Evolutionary conservation across 2,797 vertebrate species (phyloP).

Genomic region (Acrocephalus scirpaceus): DNA sequence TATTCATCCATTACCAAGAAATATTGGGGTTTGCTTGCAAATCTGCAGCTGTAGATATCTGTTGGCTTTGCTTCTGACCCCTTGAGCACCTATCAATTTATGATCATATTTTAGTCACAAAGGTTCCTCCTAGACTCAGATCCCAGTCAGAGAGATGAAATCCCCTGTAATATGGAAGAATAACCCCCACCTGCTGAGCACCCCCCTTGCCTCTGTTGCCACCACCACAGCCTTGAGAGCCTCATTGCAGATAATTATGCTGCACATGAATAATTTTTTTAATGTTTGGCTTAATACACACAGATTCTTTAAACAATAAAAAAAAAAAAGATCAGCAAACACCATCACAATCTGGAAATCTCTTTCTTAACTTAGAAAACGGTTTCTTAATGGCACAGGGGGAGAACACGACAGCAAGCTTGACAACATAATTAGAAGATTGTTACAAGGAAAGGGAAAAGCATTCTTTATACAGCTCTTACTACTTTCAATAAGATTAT

Average conservation of each 20-base stretch:
- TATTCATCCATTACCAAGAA: not conserved
- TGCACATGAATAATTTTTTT: slow-evolving; percentile 66
- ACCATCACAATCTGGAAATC: slow-evolving; percentile 79
- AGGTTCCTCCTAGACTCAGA: not conserved
- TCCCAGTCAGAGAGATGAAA: not conserved
- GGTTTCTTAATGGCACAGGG: slow-evolving; percentile 78
- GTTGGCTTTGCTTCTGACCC: not conserved
- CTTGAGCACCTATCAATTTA: not conserved
- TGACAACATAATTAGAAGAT: slow-evolving; percentile 87
- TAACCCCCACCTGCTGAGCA: not conserved
- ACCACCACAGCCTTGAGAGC: not conserved
- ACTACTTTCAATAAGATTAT: slow-evolving; percentile 81
- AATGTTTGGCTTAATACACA: slow-evolving; percentile 79
- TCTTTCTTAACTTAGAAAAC: slow-evolving; percentile 80
- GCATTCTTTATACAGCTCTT: slow-evolving; percentile 78
- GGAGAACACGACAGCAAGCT: slow-evolving; percentile 76
- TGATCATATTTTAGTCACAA: not conserved
- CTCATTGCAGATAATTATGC: slow-evolving; percentile 53
- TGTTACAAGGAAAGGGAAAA: slow-evolving; percentile 78
- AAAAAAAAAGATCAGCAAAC: slow-evolving; percentile 75
- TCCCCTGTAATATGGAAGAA: not conserved
- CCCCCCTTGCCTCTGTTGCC: not conserved
- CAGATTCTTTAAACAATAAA: slow-evolving; percentile 78
- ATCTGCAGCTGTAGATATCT: not conserved
- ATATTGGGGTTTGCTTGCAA: not conserved